Percentiles rank a stretch among this genome's conserved stretches.
Evolutionary conservation across 2,797 vertebrate species (phyloP).

Genomic region (Mycteria americana): DNA sequence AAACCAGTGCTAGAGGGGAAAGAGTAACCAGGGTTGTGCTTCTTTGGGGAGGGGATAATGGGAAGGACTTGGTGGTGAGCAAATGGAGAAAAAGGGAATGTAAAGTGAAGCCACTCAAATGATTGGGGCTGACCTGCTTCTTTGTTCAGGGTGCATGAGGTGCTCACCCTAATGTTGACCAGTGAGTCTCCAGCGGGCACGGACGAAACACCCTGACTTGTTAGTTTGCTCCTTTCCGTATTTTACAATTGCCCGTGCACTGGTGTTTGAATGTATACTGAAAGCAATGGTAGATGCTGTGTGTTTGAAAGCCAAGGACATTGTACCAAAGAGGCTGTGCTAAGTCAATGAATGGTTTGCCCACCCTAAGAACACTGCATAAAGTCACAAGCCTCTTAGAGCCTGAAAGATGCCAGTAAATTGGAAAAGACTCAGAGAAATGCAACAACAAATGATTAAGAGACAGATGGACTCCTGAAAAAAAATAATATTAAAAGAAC

Average conservation of each 20-base stretch:
- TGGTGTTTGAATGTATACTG: background rate
- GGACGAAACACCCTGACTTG: background rate
- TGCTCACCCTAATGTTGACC: background rate
- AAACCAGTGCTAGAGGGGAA: background rate
- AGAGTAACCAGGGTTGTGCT: background rate
- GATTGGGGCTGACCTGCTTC: background rate
- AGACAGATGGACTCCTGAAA: constrained; percentile 20
- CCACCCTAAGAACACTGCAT: background rate
- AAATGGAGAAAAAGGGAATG: background rate
- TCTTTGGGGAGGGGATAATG: background rate
- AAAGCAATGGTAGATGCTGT: background rate
- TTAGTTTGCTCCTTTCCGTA: background rate
- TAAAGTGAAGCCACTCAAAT: background rate
- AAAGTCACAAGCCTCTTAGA: background rate
- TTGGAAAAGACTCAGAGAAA: constrained; percentile 12
- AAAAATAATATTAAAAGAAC: background rate
- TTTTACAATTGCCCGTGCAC: background rate
- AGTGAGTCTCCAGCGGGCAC: background rate
- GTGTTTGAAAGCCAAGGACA: background rate
- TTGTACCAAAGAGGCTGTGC: background rate
- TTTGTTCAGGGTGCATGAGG: background rate
- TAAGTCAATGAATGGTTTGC: background rate
- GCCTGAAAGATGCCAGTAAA: background rate
- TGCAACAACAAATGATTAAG: background rate
- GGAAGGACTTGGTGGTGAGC: background rate